These are phyloP conservation scores for Mantis religiosa DNA, from an alignment of 2,888 invertebrate species.

Conservation along the genomic window DNA sequence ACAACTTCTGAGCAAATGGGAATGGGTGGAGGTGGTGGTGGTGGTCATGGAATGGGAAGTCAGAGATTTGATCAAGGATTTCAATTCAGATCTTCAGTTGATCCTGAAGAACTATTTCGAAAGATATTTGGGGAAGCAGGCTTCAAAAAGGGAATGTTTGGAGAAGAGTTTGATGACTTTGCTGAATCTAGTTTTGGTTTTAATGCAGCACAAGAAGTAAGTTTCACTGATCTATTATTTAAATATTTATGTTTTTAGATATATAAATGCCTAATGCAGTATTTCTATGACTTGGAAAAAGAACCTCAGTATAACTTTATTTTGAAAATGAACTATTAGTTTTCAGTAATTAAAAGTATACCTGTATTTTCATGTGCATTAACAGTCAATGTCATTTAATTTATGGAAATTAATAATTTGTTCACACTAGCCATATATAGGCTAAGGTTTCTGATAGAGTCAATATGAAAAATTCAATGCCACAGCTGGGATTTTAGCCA, in stretches of 20 bases:
- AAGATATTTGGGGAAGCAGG: slow-evolving; percentile 90
- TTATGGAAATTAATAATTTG: too few species aligned
- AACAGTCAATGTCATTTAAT: too few species aligned
- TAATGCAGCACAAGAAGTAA: slow-evolving; percentile 86
- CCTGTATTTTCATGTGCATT: too few species aligned
- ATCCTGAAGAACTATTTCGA: slow-evolving; percentile 94
- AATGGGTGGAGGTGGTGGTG: slow-evolving; percentile 54
- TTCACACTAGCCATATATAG: too few species aligned
- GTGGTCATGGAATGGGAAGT: slow-evolving; percentile 42
- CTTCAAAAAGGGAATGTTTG: slow-evolving; percentile 50
- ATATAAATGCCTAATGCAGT: too few species aligned
- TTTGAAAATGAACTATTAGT: too few species aligned
- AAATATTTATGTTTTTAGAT: neutral
- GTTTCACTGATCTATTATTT: neutral
- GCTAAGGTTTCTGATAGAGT: too few species aligned
- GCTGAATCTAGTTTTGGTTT: slow-evolving; percentile 86
- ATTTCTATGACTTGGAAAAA: too few species aligned
- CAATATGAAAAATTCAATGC: too few species aligned
- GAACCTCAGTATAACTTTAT: too few species aligned
- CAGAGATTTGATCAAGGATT: slow-evolving; percentile 63
- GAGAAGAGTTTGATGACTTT: slow-evolving; percentile 71
- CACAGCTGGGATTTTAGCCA: too few species aligned
- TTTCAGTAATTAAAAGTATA: too few species aligned
- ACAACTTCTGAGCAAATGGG: slow-evolving; percentile 84
- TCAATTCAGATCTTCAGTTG: slow-evolving; percentile 83